Evolutionary conservation across 1,140 invertebrate genomes (phyloP).

Genomic region (Mya arenaria): DNA sequence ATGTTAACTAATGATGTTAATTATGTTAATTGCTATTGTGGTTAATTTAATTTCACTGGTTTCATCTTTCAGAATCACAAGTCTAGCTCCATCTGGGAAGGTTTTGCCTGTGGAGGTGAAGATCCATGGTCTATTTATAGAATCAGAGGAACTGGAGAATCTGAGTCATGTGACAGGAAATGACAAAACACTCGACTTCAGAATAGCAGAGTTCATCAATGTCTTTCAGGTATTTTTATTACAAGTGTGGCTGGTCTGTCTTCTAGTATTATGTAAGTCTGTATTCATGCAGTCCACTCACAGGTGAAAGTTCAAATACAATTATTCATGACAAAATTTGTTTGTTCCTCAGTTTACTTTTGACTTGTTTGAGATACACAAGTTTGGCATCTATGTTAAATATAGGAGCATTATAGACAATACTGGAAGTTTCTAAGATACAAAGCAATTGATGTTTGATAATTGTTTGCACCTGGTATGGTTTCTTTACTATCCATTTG

Average conservation of each 20-base stretch:
- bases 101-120: slow-evolving; percentile 80
- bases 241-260: no score
- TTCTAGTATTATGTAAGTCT: no score
- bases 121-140: slow-evolving; percentile 73
- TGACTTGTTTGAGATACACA: no score
- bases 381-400: no score
- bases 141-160: slow-evolving; percentile 73
- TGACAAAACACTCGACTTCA: slow-evolving; percentile 74
- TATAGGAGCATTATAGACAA: no score
- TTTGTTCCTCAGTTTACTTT: not conserved
- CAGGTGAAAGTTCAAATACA: not conserved
- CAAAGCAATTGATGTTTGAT: no score
- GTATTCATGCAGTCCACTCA: not conserved
- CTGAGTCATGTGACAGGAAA: slow-evolving; percentile 74
- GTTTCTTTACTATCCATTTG: no score
- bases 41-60: not conserved
- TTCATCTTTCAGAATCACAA: slow-evolving; percentile 59
- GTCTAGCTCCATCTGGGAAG: slow-evolving; percentile 71
- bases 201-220: slow-evolving; percentile 82
- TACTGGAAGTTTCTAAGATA: no score
- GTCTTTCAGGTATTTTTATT: slow-evolving; percentile 79
- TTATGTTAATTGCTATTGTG: not conserved
- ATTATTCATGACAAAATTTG: not conserved
- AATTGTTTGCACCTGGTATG: no score
- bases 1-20: no score